Evolutionary conservation across 2,797 vertebrate species (phyloP).

Genomic region (Microctenopoma lineatum): DNA sequence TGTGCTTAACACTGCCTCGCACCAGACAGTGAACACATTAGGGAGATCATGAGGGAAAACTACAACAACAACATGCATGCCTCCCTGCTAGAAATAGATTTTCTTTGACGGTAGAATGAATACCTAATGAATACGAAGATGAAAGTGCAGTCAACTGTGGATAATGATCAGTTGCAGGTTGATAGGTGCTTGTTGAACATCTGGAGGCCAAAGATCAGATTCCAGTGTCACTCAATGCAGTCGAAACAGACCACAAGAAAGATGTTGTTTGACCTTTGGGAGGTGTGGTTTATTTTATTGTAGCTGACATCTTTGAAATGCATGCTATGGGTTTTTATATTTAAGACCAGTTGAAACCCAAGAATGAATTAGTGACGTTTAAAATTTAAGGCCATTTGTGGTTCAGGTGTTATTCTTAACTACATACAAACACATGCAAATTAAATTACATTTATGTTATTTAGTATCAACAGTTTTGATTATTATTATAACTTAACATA

Average conservation of each 20-base stretch:
- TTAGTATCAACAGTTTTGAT: too few species aligned
- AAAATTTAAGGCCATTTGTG: background rate
- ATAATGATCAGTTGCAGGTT: conserved; percentile 70
- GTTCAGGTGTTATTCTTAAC: background rate
- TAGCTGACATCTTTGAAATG: background rate
- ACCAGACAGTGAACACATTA: conserved; percentile 47
- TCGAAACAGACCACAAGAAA: conserved; percentile 12
- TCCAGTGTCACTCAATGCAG: conserved; percentile 28
- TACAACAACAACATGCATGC: conserved; percentile 71
- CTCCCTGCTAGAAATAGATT: conserved; percentile 71
- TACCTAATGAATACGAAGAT: conserved; percentile 78
- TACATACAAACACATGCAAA: background rate
- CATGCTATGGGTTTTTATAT: too few species aligned
- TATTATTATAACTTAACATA: too few species aligned
- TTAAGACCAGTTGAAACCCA: too few species aligned
- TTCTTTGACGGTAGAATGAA: conserved; percentile 73
- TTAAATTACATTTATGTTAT: background rate
- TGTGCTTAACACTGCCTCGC: conserved; percentile 55
- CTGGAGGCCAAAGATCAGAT: conserved; percentile 61
- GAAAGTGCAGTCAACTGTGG: conserved; percentile 64
- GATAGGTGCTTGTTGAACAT: conserved; percentile 73
- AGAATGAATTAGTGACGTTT: background rate
- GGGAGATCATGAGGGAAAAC: conserved; percentile 59
- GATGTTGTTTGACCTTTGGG: conserved; percentile 20
- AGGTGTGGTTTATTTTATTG: conserved; percentile 11